Evolutionary conservation across 2,113 vertebrate genomes (phyloP).

Genomic region (Rhineura floridana): DNA sequence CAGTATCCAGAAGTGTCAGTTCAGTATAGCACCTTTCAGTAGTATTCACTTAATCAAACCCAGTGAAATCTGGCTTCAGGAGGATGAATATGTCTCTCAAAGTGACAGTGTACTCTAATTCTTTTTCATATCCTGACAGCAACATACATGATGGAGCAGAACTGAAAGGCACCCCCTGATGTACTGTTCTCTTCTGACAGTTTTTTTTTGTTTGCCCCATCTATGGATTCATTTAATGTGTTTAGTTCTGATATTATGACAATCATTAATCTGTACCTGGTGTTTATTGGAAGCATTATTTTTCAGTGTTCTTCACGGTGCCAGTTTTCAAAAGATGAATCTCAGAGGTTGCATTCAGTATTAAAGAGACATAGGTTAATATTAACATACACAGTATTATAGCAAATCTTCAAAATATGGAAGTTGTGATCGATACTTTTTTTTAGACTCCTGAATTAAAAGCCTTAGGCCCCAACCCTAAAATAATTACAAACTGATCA

Average conservation of each 20-base stretch:
- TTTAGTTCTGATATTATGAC: conserved; percentile 12
- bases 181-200: neutral
- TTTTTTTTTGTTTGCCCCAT: neutral
- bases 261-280: conserved; percentile 30
- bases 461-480: neutral
- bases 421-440: neutral
- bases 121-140: conserved; percentile 10
- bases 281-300: conserved; percentile 30
- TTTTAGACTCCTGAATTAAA: neutral
- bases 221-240: conserved; percentile 30
- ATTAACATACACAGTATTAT: neutral
- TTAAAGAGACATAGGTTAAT: conserved; percentile 15
- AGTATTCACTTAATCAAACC: conserved; percentile 46
- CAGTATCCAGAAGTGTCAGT: conserved; percentile 30
- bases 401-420: neutral
- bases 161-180: conserved; percentile 21
- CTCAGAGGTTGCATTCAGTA: conserved; percentile 19
- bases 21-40: conserved; percentile 29
- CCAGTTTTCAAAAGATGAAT: conserved; percentile 35
- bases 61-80: neutral
- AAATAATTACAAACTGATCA: neutral
- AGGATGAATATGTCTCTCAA: conserved; percentile 33
- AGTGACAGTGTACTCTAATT: conserved; percentile 30
- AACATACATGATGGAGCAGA: neutral
- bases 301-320: conserved; percentile 14